phyloP scores from a whole-genome alignment of 2,113 vertebrate species.

The Gambusia affinis region DNA sequence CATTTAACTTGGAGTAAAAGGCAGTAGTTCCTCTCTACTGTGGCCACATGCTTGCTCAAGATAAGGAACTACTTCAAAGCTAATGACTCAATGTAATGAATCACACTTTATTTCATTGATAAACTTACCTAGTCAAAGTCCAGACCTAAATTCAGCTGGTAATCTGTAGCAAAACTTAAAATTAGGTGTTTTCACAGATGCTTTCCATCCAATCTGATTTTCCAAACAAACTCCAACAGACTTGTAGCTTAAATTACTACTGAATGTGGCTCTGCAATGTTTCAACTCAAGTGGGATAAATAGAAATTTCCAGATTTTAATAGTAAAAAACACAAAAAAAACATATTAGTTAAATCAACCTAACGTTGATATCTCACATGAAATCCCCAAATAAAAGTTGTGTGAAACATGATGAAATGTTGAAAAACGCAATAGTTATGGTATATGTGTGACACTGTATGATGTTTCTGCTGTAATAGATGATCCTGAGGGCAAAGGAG shows the following conservation, averaged over 20 bases:
- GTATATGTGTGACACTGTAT: not conserved
- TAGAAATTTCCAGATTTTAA: too few species aligned
- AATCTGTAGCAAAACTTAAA: not conserved
- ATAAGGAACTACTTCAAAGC: not conserved
- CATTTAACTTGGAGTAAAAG: not conserved
- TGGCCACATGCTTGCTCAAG: not conserved
- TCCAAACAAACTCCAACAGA: not conserved
- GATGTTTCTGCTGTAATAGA: slow-evolving; percentile 71
- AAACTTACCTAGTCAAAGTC: not conserved
- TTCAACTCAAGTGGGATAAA: too few species aligned
- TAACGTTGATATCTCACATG: too few species aligned
- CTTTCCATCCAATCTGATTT: not conserved
- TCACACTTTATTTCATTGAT: not conserved
- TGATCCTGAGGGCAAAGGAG: slow-evolving; percentile 88
- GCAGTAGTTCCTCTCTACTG: not conserved
- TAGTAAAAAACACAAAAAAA: too few species aligned
- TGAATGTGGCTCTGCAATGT: too few species aligned
- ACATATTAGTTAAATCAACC: too few species aligned
- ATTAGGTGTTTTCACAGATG: not conserved
- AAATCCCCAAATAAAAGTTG: not conserved
- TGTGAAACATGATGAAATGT: not conserved
- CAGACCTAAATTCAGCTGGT: not conserved
- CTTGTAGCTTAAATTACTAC: too few species aligned
- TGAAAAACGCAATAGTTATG: not conserved
- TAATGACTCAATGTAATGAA: not conserved